phyloP scores from a whole-genome alignment of 2,888 invertebrate species.

The Fragum sueziense region DNA sequence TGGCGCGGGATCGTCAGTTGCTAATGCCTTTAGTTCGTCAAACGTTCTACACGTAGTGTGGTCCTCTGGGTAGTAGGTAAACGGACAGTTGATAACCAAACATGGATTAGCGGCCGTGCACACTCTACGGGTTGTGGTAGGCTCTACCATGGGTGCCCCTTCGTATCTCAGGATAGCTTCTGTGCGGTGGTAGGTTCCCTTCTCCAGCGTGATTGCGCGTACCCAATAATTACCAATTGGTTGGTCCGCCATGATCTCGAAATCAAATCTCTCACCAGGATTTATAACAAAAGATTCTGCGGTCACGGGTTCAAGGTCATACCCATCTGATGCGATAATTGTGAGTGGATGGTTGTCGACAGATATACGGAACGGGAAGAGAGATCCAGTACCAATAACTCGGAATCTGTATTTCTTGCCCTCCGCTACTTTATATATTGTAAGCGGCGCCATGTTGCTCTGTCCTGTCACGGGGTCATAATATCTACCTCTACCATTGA shows the following conservation, averaged over 20 bases:
- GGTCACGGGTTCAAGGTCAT: conserved; percentile 62
- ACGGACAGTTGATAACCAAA: conserved; percentile 70
- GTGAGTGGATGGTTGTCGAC: conserved; percentile 67
- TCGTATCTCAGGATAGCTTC: conserved; percentile 67
- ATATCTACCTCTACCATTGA: conserved; percentile 72
- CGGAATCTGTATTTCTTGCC: conserved; percentile 65
- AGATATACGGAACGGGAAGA: conserved; percentile 68
- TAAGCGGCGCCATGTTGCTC: conserved; percentile 64
- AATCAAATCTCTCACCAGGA: conserved; percentile 73
- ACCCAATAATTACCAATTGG: conserved; percentile 70
- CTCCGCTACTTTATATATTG: conserved; percentile 56
- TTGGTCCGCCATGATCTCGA: conserved; percentile 67
- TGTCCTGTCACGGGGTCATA: conserved; percentile 33
- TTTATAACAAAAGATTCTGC: conserved; percentile 67
- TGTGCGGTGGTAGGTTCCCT: conserved; percentile 44
- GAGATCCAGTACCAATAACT: conserved; percentile 65
- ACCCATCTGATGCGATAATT: conserved; percentile 71
- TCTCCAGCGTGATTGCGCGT: conserved; percentile 63
- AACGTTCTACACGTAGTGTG: conserved; percentile 51
- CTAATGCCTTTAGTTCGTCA: conserved; percentile 53
- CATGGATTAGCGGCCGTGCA: conserved; percentile 58
- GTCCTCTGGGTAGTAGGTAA: conserved; percentile 56
- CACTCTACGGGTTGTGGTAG: conserved; percentile 33
- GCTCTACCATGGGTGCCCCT: conserved; percentile 53
- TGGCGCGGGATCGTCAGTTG: conserved; percentile 53